A percentile compares a stretch with the other conserved stretches of the same genome.
These are phyloP conservation scores for Conopomorpha cramerella DNA, from an alignment of 1,140 invertebrate genomes.

Conservation along the genomic window DNA sequence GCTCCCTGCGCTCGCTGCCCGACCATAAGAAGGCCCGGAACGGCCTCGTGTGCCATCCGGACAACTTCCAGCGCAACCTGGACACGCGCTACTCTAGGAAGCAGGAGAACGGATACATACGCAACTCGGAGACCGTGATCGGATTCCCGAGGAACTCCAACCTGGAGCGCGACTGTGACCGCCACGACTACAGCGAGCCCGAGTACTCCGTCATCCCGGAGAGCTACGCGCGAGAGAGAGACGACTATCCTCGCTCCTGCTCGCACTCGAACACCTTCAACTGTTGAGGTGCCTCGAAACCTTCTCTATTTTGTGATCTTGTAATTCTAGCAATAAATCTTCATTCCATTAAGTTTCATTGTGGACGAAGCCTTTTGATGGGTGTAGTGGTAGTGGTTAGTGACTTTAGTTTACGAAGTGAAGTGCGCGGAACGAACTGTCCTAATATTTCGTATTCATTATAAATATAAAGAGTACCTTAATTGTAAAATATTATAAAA, in stretches of 20 bases:
- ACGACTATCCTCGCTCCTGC: slow-evolving; percentile 47
- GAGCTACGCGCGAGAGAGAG: slow-evolving; percentile 29
- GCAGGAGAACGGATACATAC: slow-evolving; percentile 52
- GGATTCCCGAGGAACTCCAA: slow-evolving; percentile 32
- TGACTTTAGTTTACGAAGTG: slow-evolving; percentile 32
- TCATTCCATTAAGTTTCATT: slow-evolving; percentile 58
- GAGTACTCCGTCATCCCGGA: slow-evolving; percentile 57
- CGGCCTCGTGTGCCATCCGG: slow-evolving; percentile 45
- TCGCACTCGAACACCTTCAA: slow-evolving; percentile 56
- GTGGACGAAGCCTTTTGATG: slow-evolving; percentile 41
- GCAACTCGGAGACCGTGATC: slow-evolving; percentile 44
- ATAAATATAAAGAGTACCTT: slow-evolving; percentile 52
- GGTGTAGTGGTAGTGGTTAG: slow-evolving; percentile 23
- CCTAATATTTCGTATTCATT: slow-evolving; percentile 43
- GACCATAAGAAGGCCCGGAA: slow-evolving; percentile 52
- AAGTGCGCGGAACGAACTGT: slow-evolving; percentile 44
- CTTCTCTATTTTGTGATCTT: slow-evolving; percentile 54
- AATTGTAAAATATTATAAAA: slow-evolving; percentile 56
- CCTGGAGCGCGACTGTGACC: slow-evolving; percentile 21
- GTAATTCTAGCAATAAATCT: slow-evolving; percentile 61
- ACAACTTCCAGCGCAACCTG: slow-evolving; percentile 50
- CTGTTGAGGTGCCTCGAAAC: slow-evolving; percentile 43
- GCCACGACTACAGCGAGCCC: slow-evolving; percentile 39
- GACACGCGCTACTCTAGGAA: slow-evolving; percentile 51
- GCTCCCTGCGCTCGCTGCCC: slow-evolving; percentile 32